Conservation (phyloP, 2,113 vertebrate species). For the Rallus limicola region DNA sequence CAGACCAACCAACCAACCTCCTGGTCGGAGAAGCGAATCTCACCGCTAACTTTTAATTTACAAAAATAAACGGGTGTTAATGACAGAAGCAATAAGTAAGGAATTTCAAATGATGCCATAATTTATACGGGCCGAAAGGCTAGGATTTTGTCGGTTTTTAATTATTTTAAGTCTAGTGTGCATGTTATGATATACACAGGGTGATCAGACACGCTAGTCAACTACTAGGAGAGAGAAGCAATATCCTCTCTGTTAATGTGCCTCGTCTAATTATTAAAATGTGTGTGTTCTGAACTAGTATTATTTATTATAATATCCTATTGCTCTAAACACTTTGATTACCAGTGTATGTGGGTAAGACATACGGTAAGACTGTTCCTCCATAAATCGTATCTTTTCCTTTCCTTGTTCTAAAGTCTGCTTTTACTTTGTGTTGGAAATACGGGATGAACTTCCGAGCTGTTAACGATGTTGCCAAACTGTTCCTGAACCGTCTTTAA, state of each 20-base stretch:
- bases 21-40: neutral
- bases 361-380: neutral
- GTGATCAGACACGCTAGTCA: constrained; percentile 55
- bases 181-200: constrained; percentile 29
- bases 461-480: constrained; percentile 30
- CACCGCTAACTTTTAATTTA: constrained; percentile 28
- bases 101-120: constrained; percentile 63
- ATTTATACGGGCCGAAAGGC: constrained; percentile 65
- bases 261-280: constrained; percentile 60
- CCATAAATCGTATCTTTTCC: neutral
- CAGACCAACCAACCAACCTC: neutral
- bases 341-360: constrained; percentile 35
- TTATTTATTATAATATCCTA: constrained; percentile 77
- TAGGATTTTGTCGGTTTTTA: neutral
- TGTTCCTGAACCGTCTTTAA: constrained; percentile 39
- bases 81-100: constrained; percentile 71
- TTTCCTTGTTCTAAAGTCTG: neutral
- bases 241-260: constrained; percentile 32
- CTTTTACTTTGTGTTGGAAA: constrained; percentile 53
- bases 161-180: neutral
- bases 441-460: neutral
- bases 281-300: constrained; percentile 45
- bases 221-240: constrained; percentile 53
- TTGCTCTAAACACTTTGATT: constrained; percentile 44
- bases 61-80: constrained; percentile 57